Percentiles rank a stretch among this genome's conserved stretches.
Evolutionary conservation across 2,113 vertebrate genomes (phyloP).

Genomic region (Mastomys natalensis): DNA sequence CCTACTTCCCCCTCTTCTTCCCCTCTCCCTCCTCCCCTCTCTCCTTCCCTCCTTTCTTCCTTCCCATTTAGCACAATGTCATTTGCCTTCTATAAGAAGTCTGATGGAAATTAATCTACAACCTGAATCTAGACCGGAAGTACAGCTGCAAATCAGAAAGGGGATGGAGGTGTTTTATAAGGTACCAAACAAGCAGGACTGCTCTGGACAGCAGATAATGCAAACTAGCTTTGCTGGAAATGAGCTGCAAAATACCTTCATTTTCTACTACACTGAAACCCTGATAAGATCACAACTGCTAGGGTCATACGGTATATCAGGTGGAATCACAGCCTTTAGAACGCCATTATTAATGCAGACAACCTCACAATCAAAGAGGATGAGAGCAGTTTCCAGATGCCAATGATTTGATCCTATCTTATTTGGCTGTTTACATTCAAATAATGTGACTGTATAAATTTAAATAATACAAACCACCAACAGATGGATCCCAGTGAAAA

Average conservation of each 20-base stretch:
- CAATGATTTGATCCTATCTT: constrained; percentile 90
- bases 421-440: constrained; percentile 92
- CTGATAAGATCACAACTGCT: constrained; percentile 90
- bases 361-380: constrained; percentile 91
- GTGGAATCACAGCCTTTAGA: constrained; percentile 90
- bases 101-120: constrained; percentile 56
- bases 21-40: too few species aligned
- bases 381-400: constrained; percentile 90
- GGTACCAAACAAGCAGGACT: constrained; percentile 61
- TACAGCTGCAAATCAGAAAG: constrained; percentile 37
- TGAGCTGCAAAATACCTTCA: constrained; percentile 88
- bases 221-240: constrained; percentile 87
- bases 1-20: background rate
- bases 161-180: constrained; percentile 69
- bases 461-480: constrained; percentile 89
- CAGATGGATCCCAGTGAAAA: constrained; percentile 87
- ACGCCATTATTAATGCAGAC: constrained; percentile 90
- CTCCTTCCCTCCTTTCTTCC: background rate
- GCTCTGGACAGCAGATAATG: constrained; percentile 83
- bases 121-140: constrained; percentile 51
- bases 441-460: constrained; percentile 89
- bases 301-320: constrained; percentile 90
- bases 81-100: constrained; percentile 58
- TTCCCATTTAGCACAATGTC: background rate
- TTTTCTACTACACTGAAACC: constrained; percentile 88